Conservation (phyloP, 2,113 vertebrate species). For the Lota lota region DNA sequence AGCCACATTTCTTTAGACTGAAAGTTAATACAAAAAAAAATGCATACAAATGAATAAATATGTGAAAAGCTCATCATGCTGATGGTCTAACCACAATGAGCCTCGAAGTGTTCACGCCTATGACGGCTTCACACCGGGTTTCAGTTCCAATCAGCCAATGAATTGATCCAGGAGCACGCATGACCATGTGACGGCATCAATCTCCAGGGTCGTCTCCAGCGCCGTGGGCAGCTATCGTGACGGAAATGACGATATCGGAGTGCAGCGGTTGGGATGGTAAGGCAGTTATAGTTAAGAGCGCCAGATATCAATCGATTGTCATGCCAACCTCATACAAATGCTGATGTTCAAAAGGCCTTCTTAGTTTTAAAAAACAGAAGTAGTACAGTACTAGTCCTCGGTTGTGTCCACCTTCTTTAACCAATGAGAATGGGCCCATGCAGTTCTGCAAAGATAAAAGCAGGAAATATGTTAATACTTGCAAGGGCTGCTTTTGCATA, state of each 20-base stretch:
- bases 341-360: not conserved
- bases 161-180: constrained; percentile 15
- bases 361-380: not conserved
- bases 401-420: no score
- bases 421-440: no score
- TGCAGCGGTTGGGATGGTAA: not conserved
- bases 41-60: not conserved
- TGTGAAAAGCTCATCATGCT: not conserved
- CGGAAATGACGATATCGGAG: constrained; percentile 9
- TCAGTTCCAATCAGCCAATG: not conserved
- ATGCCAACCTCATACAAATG: not conserved
- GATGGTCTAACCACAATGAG: no score
- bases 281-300: not conserved
- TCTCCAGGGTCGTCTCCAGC: no score
- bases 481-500: no score
- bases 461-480: no score
- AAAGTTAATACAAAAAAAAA: not conserved
- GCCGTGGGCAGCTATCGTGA: constrained; percentile 1
- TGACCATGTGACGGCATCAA: constrained; percentile 12
- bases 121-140: not conserved
- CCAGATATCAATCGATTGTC: constrained; percentile 8
- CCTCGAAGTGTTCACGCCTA: no score
- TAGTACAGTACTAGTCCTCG: no score
- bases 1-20: not conserved
- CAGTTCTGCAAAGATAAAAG: no score